Percentiles rank a stretch among this genome's conserved stretches.
Conservation (phyloP, 2,113 vertebrate species). For the Phrynocephalus versicolor region DNA sequence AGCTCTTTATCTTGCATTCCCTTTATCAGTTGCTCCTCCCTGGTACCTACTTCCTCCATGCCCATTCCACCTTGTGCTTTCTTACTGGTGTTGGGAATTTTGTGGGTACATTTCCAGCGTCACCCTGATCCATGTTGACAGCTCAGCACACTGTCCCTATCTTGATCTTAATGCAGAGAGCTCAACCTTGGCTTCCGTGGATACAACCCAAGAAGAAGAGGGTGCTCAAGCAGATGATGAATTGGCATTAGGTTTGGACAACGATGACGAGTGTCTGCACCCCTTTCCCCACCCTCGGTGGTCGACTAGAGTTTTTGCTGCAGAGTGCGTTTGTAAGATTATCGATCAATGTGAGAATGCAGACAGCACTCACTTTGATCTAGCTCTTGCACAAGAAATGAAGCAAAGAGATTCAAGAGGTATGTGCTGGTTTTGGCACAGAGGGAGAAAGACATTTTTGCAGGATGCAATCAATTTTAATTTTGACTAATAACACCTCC, state of each 20-base stretch:
- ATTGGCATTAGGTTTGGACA: constrained; percentile 77
- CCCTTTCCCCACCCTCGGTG: constrained; percentile 88
- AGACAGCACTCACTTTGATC: constrained; percentile 83
- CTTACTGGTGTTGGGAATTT: background rate
- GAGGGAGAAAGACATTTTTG: constrained; percentile 25
- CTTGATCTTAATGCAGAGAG: constrained; percentile 68
- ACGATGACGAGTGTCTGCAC: constrained; percentile 75
- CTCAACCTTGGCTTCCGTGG: constrained; percentile 71
- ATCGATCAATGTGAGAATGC: constrained; percentile 83
- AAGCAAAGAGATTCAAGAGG: constrained; percentile 84
- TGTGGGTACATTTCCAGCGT: background rate
- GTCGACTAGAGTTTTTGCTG: constrained; percentile 89
- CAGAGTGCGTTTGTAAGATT: constrained; percentile 88
- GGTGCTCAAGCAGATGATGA: constrained; percentile 79
- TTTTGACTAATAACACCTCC: constrained; percentile 5
- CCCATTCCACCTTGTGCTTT: background rate
- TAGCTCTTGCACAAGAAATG: constrained; percentile 87
- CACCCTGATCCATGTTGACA: background rate
- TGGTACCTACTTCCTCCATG: background rate
- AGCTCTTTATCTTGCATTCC: background rate
- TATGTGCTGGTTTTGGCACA: constrained; percentile 60
- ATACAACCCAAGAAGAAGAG: constrained; percentile 85
- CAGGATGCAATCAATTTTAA: constrained; percentile 25
- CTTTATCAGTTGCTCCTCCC: background rate
- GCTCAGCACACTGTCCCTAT: background rate